Evolutionary conservation across 2,113 vertebrate genomes (phyloP).

Genomic region (Forbesichthys papilliferus): DNA sequence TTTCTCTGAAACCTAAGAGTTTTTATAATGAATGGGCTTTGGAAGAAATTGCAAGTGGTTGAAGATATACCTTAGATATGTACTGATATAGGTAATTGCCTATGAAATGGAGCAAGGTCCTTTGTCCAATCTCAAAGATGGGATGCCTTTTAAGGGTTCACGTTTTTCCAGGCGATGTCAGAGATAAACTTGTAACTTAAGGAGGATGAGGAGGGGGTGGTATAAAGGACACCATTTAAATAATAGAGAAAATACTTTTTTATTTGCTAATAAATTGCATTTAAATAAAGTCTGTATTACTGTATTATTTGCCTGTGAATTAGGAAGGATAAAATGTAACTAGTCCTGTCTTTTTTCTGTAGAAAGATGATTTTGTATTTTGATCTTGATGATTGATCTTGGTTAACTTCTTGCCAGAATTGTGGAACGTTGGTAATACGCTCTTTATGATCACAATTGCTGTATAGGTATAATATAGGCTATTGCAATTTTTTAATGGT

Average conservation of each 20-base stretch:
- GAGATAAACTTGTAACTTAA: slow-evolving; percentile 53
- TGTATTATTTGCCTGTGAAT: neutral
- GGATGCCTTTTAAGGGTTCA: slow-evolving; percentile 39
- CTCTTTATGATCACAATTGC: too few species aligned
- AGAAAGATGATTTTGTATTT: too few species aligned
- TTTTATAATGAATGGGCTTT: slow-evolving; percentile 53
- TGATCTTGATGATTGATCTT: too few species aligned
- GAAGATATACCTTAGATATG: slow-evolving; percentile 58
- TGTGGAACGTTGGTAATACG: too few species aligned
- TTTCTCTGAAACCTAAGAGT: slow-evolving; percentile 64
- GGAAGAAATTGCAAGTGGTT: slow-evolving; percentile 44
- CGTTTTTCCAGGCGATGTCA: slow-evolving; percentile 53
- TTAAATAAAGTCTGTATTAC: slow-evolving; percentile 1
- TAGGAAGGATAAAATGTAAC: too few species aligned
- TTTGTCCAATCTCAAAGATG: slow-evolving; percentile 47
- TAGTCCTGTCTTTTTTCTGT: too few species aligned
- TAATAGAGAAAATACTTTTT: slow-evolving; percentile 3
- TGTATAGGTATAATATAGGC: too few species aligned
- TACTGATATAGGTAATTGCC: slow-evolving; percentile 56
- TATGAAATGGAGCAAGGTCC: slow-evolving; percentile 51
- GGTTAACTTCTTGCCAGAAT: too few species aligned
- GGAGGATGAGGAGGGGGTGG: slow-evolving; percentile 14
- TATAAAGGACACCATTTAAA: slow-evolving; percentile 19
- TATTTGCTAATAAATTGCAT: slow-evolving; percentile 5
- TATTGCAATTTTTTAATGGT: too few species aligned